These are phyloP conservation scores for Microvelia longipes DNA, from an alignment of 1,140 invertebrate species.

Conservation along the genomic window DNA sequence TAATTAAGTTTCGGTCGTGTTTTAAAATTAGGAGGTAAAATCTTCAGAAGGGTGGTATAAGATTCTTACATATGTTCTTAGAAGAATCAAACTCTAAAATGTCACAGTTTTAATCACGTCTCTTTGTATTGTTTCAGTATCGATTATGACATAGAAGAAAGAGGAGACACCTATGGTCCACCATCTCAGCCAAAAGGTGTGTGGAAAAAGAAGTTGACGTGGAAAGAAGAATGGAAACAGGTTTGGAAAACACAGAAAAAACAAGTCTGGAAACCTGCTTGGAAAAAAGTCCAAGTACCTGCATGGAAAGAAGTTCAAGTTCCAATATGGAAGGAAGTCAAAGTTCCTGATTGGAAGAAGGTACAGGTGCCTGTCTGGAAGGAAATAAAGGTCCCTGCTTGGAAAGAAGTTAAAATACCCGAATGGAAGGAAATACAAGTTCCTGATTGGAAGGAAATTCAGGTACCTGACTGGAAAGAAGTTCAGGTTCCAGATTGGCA, in stretches of 20 bases:
- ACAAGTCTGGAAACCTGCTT: conserved; percentile 36
- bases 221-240: conserved; percentile 35
- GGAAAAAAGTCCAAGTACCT: conserved; percentile 46
- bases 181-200: conserved; percentile 35
- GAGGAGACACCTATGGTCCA: conserved; percentile 30
- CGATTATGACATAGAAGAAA: conserved; percentile 30
- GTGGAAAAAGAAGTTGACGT: conserved; percentile 33
- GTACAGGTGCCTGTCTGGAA: conserved; percentile 41
- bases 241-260: conserved; percentile 33
- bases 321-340: conserved; percentile 44
- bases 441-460: conserved; percentile 24
- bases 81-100: no score
- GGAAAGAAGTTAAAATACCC: conserved; percentile 29
- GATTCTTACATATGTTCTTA: no score
- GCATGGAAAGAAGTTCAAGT: conserved; percentile 48
- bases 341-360: conserved; percentile 35
- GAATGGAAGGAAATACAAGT: conserved; percentile 33
- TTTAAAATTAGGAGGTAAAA: no score
- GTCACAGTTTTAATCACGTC: no score
- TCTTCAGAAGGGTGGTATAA: no score
- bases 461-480: conserved; percentile 25
- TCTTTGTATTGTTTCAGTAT: conserved; percentile 7
- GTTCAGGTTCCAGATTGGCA: conserved; percentile 35
- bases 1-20: no score
- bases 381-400: conserved; percentile 42